These are phyloP conservation scores for Actinopyga echinites DNA, from an alignment of 53 echinoderm and acorn worm species.

Conservation along the genomic window DNA sequence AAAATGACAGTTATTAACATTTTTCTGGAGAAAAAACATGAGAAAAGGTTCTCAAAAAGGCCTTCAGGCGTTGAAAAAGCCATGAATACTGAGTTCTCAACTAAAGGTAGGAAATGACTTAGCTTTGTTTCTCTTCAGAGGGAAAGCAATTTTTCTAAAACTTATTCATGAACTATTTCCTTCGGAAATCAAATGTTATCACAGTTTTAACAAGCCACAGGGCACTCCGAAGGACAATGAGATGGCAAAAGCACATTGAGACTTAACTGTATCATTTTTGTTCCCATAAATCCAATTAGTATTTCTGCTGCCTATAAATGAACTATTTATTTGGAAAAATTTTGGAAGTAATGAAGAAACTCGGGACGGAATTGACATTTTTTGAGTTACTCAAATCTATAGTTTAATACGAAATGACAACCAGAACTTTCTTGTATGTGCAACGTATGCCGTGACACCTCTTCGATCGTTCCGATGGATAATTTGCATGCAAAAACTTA, in stretches of 20 bases:
- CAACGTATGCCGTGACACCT: no score
- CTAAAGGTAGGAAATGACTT: slow-evolving; percentile 15
- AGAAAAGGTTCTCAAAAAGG: neutral
- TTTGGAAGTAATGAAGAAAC: no score
- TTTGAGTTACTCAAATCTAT: no score
- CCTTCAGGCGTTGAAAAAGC: neutral
- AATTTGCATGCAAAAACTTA: no score
- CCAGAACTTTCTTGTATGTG: no score
- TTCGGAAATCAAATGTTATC: slow-evolving; percentile 23
- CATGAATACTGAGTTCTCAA: neutral
- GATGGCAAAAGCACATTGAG: neutral
- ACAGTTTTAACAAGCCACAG: neutral
- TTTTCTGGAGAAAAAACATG: neutral
- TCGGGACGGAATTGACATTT: no score
- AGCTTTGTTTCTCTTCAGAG: neutral
- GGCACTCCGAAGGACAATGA: slow-evolving; percentile 1
- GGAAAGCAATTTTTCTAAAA: neutral
- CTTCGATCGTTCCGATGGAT: no score
- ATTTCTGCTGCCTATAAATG: no score
- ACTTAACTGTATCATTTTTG: neutral
- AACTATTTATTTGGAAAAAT: no score
- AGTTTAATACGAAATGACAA: no score
- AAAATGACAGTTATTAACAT: slow-evolving; percentile 43
- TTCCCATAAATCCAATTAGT: neutral
- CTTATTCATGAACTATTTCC: slow-evolving; percentile 42